Evolutionary conservation across 1,140 invertebrate genomes (phyloP), one percentile per base, ranked within the genome.

Genomic region (Drosophila varians): DNA sequence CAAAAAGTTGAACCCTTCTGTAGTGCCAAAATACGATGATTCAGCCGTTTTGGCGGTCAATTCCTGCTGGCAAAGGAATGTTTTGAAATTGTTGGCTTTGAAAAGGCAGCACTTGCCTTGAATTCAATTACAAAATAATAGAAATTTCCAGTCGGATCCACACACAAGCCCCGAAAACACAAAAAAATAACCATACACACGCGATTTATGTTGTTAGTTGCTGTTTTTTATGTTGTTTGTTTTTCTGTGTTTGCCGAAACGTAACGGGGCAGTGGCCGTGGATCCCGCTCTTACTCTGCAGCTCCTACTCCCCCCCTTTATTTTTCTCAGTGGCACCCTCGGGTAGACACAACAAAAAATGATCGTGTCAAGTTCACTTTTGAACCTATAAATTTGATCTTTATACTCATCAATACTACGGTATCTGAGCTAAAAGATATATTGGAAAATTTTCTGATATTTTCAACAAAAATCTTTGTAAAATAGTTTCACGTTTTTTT

Each of bases 211-310:
- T 52, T 42, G 16, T 8, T 18, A 7, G 26, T 28, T 52, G 19
- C 14, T 64, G 45, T 47, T 28, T 6, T 42, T 65, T 42, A 34
- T 66, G 9, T 40, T 21, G 38, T 28, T 53, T 54, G 16, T 43
- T 28, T 62, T 65, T 70, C 56, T 84, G 82, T 84, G 80, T 52
- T 84, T 86, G 80, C 80, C 82, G 80, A 86, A 86, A 86, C 80
- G 80, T 86, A 86, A 86, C 80, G 80, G 80, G 80, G 82, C 80
- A 86, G 80, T 84, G 80, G 80, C 80, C 72, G 80, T 80, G 76
- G 80, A 74, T 79, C 55, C 72, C 75, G 60, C 49, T 68, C 61
- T 66, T 66, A 53, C 46, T 48, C 60, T 36, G 51, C 66, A 45
- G 28, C 69, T 56, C 45, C 43, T 49, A 28, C 46, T 43, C 21